Evolutionary conservation across 2,888 invertebrate genomes (phyloP).

Genomic region (Diaperis boleti): DNA sequence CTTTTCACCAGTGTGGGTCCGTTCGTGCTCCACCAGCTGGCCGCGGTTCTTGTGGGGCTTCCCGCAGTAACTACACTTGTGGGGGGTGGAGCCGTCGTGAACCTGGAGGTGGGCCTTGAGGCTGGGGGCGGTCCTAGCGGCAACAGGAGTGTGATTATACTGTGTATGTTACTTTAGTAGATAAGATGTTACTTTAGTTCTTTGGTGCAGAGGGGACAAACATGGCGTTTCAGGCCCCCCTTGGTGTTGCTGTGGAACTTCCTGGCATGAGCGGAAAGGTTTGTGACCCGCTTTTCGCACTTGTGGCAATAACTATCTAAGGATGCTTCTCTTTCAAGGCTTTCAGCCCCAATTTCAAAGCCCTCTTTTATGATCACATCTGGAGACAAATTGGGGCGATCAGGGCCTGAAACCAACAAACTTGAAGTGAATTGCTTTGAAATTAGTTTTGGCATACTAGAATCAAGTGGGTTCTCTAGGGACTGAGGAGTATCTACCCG

Average conservation of each 20-base stretch:
- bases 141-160: too few species aligned
- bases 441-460: too few species aligned
- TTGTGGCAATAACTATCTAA: neutral
- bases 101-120: constrained; percentile 55
- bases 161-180: too few species aligned
- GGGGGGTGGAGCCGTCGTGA: constrained; percentile 56
- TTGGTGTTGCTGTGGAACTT: neutral
- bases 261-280: neutral
- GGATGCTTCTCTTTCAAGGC: neutral
- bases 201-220: constrained; percentile 50
- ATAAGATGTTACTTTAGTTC: constrained; percentile 46
- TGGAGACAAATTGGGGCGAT: too few species aligned
- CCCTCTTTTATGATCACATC: too few species aligned
- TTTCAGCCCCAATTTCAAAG: too few species aligned
- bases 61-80: constrained; percentile 57
- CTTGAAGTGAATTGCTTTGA: too few species aligned
- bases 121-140: constrained; percentile 42
- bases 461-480: too few species aligned
- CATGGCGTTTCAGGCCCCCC: neutral
- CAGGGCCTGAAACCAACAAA: too few species aligned
- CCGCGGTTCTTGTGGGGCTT: constrained; percentile 56
- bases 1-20: constrained; percentile 58
- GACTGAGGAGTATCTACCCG: too few species aligned
- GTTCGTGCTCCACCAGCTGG: constrained; percentile 55
- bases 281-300: neutral